A percentile compares a stretch with the other conserved stretches of the same genome.
Evolutionary conservation across 1,140 invertebrate genomes (phyloP).

Genomic region (Callitettix versicolor): DNA sequence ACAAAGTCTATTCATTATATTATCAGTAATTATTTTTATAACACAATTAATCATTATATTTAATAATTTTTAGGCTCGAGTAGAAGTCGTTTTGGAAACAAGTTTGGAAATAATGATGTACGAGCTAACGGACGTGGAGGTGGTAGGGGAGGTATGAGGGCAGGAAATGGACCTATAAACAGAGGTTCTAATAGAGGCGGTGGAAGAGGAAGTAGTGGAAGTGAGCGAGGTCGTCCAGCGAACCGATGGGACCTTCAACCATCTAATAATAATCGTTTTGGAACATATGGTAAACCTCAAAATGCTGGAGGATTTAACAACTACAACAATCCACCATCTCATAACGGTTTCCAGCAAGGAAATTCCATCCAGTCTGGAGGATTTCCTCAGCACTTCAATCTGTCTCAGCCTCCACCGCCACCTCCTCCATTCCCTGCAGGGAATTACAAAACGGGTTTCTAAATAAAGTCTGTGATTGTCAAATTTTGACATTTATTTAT

Average conservation of each 20-base stretch:
- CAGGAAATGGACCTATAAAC: neutral
- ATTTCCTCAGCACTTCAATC: neutral
- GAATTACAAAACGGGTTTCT: no score
- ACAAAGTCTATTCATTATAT: no score
- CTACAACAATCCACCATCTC: no score
- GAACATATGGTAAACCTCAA: neutral
- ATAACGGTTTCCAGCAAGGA: no score
- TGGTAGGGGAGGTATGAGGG: neutral
- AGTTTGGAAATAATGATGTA: neutral
- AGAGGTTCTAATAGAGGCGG: neutral
- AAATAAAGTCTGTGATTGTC: no score
- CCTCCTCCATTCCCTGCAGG: neutral
- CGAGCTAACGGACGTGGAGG: neutral
- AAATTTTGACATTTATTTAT: no score
- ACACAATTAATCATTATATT: no score
- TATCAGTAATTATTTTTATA: no score
- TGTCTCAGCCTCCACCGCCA: constrained; percentile 1
- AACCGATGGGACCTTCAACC: neutral
- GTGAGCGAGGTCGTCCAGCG: neutral
- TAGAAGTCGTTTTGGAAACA: neutral
- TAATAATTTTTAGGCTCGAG: neutral
- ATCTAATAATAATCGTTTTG: no score
- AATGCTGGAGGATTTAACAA: neutral
- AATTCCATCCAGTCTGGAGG: no score
- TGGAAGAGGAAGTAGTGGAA: neutral